These are phyloP conservation scores for Chaenocephalus aceratus DNA, from an alignment of 2,113 vertebrate species.

Conservation along the genomic window DNA sequence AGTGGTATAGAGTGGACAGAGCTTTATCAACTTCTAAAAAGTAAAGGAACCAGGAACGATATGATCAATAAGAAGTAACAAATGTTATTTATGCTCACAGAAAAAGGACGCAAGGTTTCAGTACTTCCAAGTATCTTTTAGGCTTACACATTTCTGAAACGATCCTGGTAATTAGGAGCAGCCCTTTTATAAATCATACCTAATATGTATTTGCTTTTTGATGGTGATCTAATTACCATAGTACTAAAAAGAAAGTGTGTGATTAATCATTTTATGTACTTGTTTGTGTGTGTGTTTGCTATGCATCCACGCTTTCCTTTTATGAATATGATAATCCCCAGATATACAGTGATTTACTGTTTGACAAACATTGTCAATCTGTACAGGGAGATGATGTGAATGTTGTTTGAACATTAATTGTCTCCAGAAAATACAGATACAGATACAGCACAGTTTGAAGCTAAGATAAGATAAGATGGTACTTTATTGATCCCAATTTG, in stretches of 20 bases:
- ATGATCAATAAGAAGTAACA: no score
- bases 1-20: background rate
- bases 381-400: background rate
- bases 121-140: no score
- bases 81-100: no score
- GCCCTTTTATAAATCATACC: background rate
- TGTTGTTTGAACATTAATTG: background rate
- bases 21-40: background rate
- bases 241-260: background rate
- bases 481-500: no score
- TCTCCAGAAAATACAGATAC: background rate
- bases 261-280: slow-evolving; percentile 3
- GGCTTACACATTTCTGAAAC: no score
- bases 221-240: background rate
- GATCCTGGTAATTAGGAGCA: background rate
- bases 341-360: background rate
- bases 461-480: no score
- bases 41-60: no score
- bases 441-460: background rate
- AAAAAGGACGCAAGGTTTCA: no score
- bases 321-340: background rate
- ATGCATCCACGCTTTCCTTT: background rate
- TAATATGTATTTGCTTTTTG: background rate
- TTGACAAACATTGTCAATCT: background rate
- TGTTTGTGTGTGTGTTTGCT: background rate